Base-by-base conservation (phyloP, 2,113 vertebrate genomes). In the Gymnarchus niloticus region DNA sequence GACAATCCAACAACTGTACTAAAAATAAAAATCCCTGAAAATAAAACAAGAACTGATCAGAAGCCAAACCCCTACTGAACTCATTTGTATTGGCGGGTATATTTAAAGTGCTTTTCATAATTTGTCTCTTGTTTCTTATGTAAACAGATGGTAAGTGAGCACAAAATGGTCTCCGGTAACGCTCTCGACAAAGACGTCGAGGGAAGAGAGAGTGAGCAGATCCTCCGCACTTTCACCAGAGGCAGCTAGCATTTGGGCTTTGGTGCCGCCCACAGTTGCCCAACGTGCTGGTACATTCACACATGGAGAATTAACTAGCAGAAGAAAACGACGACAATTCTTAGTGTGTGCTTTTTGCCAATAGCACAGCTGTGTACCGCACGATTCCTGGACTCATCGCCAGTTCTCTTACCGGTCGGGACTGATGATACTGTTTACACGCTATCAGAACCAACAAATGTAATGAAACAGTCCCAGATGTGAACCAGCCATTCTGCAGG, bases 141-240 rank as follows among this genome's bases (percentile, higher is more conserved):
- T 52, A 81, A 81, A 81, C 80, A 81, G 80, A 81, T 81, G 80
- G 80, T 54, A 52, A 81, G 80, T 81, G 80, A 81, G 80, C 80
- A 54, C 49, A 81, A 52, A 52, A 28, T 52, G 49, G 78, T 52
- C 48, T 52, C 48, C 78, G 52, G 48, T 28, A 54, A 28, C 12
- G 2, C n/a, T 33, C 80, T 54, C 14, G 25, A 54, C 48, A 81
- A 81, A 81, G 49, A 54, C 80, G 3, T 52, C n/a, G 44, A 48
- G 49, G n/a, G 48, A 81, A 3, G 78, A 25, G 78, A 3, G 25
- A 28, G 12, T 23, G 3, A 0, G 80, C 17, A 21, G n/a, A 49
- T 23, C 76, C 44, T 25, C 46, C n/a, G 10, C 80, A 54, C 80
- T 52, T 28, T 48, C 76, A 48, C 44, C 21, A n/a, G 44, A 80